Conservation (phyloP, 2,113 vertebrate species). For the Strigops habroptila region DNA sequence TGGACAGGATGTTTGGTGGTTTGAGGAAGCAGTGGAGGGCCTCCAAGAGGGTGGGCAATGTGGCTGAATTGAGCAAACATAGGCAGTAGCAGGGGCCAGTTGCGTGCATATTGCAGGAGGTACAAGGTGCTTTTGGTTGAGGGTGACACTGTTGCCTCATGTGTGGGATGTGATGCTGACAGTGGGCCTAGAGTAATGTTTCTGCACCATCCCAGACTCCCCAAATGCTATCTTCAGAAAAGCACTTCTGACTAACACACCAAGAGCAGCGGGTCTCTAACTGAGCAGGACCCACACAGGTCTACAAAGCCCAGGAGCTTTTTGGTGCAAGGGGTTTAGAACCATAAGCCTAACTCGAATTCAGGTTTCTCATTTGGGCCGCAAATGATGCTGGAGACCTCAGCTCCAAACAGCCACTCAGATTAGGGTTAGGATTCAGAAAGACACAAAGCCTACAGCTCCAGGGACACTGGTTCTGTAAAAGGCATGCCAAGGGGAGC, state of each 20-base stretch:
- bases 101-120: not conserved
- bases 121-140: not conserved
- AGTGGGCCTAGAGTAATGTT: not conserved
- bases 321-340: not conserved
- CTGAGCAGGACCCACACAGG: not conserved
- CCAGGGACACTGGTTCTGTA: not conserved
- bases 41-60: not conserved
- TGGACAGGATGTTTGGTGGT: not conserved
- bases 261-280: not conserved
- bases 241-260: not conserved
- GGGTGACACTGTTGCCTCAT: not conserved
- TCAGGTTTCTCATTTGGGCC: not conserved
- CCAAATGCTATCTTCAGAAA: not conserved
- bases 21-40: not conserved
- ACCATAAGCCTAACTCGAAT: not conserved
- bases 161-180: not conserved
- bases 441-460: not conserved
- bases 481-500: not conserved
- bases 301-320: not conserved
- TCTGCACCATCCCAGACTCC: not conserved
- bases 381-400: not conserved
- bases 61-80: not conserved
- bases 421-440: not conserved
- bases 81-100: not conserved
- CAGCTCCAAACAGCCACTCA: not conserved